Evolutionary conservation across 2,888 invertebrate genomes (phyloP).

Genomic region (Hydropsyche betteni): DNA sequence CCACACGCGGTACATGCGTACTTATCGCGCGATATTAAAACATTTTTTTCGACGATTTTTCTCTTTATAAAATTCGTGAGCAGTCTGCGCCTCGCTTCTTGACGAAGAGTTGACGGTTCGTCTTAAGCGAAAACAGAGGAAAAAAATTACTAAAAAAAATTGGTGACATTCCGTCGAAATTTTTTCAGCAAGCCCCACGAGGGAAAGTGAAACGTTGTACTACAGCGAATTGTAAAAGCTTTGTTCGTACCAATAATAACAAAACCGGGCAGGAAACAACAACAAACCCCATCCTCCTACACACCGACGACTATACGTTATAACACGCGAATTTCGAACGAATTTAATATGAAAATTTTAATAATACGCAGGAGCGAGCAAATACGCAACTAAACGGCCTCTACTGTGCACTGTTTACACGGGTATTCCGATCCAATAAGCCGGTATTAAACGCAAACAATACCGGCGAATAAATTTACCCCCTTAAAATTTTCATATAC

Average conservation of each 20-base stretch:
- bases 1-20: background rate
- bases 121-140: background rate
- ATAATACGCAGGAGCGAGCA: conserved; percentile 9
- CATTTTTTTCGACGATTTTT: conserved; percentile 6
- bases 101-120: conserved; percentile 8
- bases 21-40: conserved; percentile 5
- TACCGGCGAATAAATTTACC: conserved; percentile 24
- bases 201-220: background rate
- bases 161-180: conserved; percentile 11
- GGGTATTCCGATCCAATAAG: conserved; percentile 27
- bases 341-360: conserved; percentile 27
- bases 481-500: conserved; percentile 15
- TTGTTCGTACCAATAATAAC: conserved; percentile 13
- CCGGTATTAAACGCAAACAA: conserved; percentile 32
- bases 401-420: conserved; percentile 18
- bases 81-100: background rate
- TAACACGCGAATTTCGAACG: conserved; percentile 1
- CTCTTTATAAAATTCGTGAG: background rate
- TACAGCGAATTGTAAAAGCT: conserved; percentile 8
- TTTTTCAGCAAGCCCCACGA: conserved; percentile 11
- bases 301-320: background rate
- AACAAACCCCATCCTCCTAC: background rate
- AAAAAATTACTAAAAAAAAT: background rate
- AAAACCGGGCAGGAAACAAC: conserved; percentile 3
- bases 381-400: conserved; percentile 23